Evolutionary conservation across 2,113 vertebrate genomes (phyloP).

Genomic region (Pangasianodon gigas): DNA sequence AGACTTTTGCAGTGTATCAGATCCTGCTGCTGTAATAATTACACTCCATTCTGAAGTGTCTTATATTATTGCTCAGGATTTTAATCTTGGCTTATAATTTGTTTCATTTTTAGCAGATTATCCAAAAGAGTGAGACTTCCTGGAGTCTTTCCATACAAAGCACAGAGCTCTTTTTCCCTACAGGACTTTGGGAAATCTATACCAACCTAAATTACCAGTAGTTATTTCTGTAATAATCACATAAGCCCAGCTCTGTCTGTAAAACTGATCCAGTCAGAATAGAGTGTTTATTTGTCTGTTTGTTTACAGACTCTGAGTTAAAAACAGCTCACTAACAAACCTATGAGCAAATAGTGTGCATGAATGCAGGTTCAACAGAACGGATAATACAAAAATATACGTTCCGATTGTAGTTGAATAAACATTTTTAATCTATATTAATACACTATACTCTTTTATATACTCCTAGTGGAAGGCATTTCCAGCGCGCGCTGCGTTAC

Average conservation of each 20-base stretch:
- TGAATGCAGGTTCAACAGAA: not conserved
- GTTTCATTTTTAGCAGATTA: no score
- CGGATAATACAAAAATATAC: not conserved
- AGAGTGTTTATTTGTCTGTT: not conserved
- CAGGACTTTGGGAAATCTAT: no score
- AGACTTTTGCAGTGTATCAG: no score
- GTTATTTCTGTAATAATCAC: no score
- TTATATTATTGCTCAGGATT: no score
- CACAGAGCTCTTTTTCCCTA: no score
- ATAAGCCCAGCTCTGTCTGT: fast-evolving
- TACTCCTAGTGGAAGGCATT: not conserved
- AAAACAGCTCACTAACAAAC: not conserved
- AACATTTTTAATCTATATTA: not conserved
- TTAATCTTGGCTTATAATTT: no score
- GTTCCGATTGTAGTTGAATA: not conserved
- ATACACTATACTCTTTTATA: not conserved
- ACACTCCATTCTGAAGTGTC: no score
- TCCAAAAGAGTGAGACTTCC: no score
- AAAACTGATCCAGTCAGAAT: not conserved
- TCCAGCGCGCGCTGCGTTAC: not conserved
- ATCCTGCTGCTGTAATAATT: no score
- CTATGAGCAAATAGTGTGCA: not conserved
- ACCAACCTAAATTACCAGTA: no score
- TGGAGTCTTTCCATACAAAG: no score
- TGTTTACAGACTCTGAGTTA: not conserved